Evolutionary conservation across 2,888 invertebrate genomes (phyloP).

Genomic region (Thereva unica): DNA sequence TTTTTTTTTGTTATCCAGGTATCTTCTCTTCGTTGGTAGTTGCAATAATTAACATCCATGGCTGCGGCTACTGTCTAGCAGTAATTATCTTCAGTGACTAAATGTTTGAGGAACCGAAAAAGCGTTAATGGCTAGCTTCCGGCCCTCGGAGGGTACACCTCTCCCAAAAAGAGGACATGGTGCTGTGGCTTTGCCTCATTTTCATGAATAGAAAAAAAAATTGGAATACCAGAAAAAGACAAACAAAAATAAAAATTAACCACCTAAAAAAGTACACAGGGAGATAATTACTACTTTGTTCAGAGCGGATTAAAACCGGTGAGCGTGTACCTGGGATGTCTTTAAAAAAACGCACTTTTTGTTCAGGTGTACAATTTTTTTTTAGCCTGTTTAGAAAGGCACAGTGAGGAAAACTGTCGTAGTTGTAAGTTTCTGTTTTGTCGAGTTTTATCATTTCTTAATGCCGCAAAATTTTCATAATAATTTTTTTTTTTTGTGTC

Average conservation of each 20-base stretch:
- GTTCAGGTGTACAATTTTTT: not conserved
- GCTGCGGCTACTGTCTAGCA: constrained; percentile 6
- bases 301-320: constrained; percentile 7
- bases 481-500: no score
- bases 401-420: no score
- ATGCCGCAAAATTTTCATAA: no score
- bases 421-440: no score
- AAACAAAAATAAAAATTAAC: constrained; percentile 4
- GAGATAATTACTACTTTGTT: constrained; percentile 11
- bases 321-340: constrained; percentile 3
- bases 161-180: not conserved
- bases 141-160: not conserved
- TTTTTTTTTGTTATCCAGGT: no score
- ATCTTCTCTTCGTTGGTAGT: no score
- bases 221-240: not conserved
- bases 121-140: constrained; percentile 35
- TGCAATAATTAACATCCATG: constrained; percentile 30
- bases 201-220: not conserved
- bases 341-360: no score
- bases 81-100: constrained; percentile 34
- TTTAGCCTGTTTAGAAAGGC: not conserved
- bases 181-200: not conserved
- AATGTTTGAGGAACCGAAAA: constrained; percentile 36
- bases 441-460: no score
- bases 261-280: not conserved